A percentile compares a stretch with the other conserved stretches of the same genome.
Conservation (phyloP, 2,113 vertebrate species). For the chimpanzee (Pan troglodytes) region DNA sequence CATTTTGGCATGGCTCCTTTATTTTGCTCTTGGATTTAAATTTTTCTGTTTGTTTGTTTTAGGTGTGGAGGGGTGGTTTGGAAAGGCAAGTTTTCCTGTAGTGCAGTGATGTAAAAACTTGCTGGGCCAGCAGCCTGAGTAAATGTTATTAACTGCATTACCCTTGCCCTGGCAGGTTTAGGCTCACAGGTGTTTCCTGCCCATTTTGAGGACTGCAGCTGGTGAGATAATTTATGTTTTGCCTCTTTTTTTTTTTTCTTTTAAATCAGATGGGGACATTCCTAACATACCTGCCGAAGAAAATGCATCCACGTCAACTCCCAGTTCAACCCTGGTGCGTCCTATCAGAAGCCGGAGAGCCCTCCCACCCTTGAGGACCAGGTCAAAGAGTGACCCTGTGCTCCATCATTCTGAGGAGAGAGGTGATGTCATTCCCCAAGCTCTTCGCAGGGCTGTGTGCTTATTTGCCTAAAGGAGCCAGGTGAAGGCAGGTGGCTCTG, state of each 20-base stretch:
- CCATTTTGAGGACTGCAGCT: conserved; percentile 10
- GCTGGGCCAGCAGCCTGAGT: conserved; percentile 44
- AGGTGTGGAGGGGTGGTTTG: neutral
- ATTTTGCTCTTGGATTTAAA: neutral
- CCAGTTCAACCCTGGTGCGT: neutral
- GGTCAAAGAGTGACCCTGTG: conserved; percentile 87
- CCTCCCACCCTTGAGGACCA: conserved; percentile 55
- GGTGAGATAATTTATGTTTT: conserved; percentile 51
- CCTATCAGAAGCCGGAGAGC: neutral
- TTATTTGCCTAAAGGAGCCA: neutral
- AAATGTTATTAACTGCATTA: neutral
- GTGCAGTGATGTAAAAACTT: neutral
- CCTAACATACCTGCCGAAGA: conserved; percentile 64
- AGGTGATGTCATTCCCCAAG: conserved; percentile 80
- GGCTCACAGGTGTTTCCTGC: conserved; percentile 53
- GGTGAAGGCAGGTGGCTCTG: neutral
- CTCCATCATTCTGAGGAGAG: conserved; percentile 79
- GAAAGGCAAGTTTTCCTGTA: neutral
- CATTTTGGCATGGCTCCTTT: neutral
- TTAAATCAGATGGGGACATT: conserved; percentile 60
- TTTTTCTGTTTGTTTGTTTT: conserved; percentile 8
- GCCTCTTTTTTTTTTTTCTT: neutral
- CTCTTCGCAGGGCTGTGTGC: neutral
- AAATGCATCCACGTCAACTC: conserved; percentile 37
- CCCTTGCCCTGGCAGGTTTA: neutral